Base-by-base conservation (phyloP, 1,140 invertebrate species). In the Brachionus paranguensis region DNA sequence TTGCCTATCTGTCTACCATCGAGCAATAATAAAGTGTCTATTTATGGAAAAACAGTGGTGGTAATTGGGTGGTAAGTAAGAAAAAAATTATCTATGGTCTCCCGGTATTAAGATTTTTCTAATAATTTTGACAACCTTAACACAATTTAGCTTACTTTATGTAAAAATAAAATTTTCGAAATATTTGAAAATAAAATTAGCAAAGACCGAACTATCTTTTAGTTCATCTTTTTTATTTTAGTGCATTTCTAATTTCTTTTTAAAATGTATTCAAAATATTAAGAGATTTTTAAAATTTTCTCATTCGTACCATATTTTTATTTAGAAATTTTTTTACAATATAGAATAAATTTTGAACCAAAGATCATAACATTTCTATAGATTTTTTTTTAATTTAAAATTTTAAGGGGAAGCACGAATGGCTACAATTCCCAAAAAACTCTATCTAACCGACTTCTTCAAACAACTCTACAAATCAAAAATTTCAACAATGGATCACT, bases 351-450 rank as follows among this genome's bases (percentile, higher is more conserved):
- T 33, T 37, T 0, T 7, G 6, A 37, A 37, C 6, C 5, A 37
- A 37, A 37, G 4, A 6, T 37, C 6, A 37, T 3, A 6, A 6
- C 0, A 37, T 7, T 7, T 37, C 6, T 37, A 7, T 1, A 37
- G 6, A n/a, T n/a, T 24, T 37, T 37, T 37, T 37, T 37, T 37
- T 7, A 37, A 37, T 37, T 37, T 47, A 3, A 47, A 47, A 47
- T 47, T 47, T 47, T n/a, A 47, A 76, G 72, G 72, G 72, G 72
- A 10, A 76, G 72, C 47, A 76, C 72, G 8, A 50, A 24, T 76
- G 72, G 72, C 14, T 76, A 27, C 20, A 50, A 47, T 33, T 47
- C 72, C n/a, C 41, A 76, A 50, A 50, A 76, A 10, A 27, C 43
- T 27, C 27, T 76, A 47, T 76, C 72, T 14, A 50, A 76, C 27